These are phyloP conservation scores for Acanthopleura granulata DNA, from an alignment of 2,888 invertebrate genomes.

Conservation along the genomic window DNA sequence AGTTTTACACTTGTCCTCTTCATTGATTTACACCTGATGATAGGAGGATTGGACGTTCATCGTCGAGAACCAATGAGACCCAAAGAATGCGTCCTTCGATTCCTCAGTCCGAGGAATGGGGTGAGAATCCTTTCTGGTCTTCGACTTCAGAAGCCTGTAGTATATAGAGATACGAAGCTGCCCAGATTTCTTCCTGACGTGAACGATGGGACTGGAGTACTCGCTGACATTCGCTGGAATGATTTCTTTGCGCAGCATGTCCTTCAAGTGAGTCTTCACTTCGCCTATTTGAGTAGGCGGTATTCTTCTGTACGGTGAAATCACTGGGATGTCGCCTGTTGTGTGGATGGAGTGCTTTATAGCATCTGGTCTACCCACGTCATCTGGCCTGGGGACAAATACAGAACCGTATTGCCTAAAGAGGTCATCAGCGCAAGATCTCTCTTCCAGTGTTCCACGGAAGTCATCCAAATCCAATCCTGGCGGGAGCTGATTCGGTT, in stretches of 20 bases:
- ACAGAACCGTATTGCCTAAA: conserved; percentile 13
- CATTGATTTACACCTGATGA: conserved; percentile 22
- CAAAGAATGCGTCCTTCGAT: conserved; percentile 26
- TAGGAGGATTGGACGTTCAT: conserved; percentile 28
- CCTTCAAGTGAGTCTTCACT: conserved; percentile 29
- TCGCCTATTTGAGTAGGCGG: conserved; percentile 31
- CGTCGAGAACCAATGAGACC: conserved; percentile 24
- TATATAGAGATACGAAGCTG: conserved; percentile 32
- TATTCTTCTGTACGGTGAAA: conserved; percentile 29
- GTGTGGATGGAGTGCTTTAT: conserved; percentile 27
- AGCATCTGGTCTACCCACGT: conserved; percentile 27
- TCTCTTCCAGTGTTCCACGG: neutral
- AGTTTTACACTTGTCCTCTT: conserved; percentile 23
- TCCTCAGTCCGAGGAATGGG: conserved; percentile 35
- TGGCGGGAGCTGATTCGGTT: neutral
- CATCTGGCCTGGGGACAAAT: conserved; percentile 25
- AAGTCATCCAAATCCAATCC: conserved; percentile 9
- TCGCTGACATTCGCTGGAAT: conserved; percentile 31
- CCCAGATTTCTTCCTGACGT: conserved; percentile 32
- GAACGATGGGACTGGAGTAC: conserved; percentile 35
- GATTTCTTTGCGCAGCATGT: conserved; percentile 28
- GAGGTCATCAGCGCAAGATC: neutral
- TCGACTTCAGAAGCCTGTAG: conserved; percentile 31
- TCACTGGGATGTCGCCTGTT: conserved; percentile 24
- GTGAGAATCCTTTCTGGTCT: conserved; percentile 31